Conservation (phyloP, 2,113 vertebrate species). For the Gambusia holbrooki region DNA sequence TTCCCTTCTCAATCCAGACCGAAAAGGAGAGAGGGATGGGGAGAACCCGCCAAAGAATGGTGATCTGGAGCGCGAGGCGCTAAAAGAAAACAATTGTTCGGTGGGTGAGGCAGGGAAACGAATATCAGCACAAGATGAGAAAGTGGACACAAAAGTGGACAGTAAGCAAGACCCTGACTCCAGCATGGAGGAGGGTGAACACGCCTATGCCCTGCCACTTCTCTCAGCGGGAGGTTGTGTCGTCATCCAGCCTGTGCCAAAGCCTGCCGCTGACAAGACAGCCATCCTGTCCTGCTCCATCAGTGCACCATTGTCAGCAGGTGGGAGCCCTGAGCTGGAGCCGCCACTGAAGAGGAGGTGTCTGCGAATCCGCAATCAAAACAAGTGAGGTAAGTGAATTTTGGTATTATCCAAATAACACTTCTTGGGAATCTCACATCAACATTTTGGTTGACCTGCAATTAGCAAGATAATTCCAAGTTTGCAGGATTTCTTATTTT, state of each 20-base stretch:
- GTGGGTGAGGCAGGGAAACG: constrained; percentile 85
- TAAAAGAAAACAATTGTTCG: constrained; percentile 97
- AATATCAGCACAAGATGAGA: constrained; percentile 82
- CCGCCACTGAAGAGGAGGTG: constrained; percentile 98
- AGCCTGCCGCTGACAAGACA: constrained; percentile 91
- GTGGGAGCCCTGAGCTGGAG: constrained; percentile 93
- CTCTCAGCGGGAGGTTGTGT: constrained; percentile 93
- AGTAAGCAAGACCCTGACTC: constrained; percentile 85
- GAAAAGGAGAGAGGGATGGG: constrained; percentile 38
- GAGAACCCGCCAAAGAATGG: constrained; percentile 63
- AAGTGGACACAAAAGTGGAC: constrained; percentile 77
- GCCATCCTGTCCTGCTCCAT: constrained; percentile 89
- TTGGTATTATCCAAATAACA: not conserved
- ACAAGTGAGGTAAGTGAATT: constrained; percentile 85
- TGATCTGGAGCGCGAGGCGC: constrained; percentile 90
- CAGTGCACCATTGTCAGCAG: constrained; percentile 87
- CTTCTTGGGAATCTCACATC: not conserved
- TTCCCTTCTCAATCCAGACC: constrained; percentile 58
- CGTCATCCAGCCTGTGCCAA: constrained; percentile 99
- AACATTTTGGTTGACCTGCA: not conserved
- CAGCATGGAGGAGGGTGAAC: constrained; percentile 91
- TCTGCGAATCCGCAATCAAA: constrained; percentile 99
- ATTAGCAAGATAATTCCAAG: not conserved
- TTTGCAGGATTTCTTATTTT: not conserved
- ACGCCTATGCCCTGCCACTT: constrained; percentile 92